Evolutionary conservation across 92 coral and sea anemone species (phyloP).

Genomic region (Actinernus sp.): DNA sequence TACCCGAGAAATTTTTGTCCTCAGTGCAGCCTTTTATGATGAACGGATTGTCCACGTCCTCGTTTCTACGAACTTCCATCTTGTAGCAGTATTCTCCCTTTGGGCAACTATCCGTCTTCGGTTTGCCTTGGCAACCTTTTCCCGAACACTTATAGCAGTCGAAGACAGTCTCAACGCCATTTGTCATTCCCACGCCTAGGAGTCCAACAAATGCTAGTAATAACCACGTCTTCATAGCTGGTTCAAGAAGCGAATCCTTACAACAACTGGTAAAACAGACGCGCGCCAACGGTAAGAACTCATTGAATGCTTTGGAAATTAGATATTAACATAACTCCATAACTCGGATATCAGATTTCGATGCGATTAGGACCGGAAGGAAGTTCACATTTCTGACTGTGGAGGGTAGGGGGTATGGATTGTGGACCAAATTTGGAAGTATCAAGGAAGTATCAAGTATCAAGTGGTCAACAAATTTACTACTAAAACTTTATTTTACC

Average conservation of each 20-base stretch:
- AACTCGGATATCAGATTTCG: too few relatives aligned
- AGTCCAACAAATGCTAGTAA: conserved; percentile 1
- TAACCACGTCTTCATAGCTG: conserved; percentile 5
- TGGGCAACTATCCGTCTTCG: conserved; percentile 13
- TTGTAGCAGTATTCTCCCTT: conserved; percentile 25
- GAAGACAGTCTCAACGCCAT: conserved; percentile 12
- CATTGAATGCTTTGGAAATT: too few relatives aligned
- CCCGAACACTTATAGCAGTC: conserved; percentile 35
- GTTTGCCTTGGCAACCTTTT: conserved; percentile 5
- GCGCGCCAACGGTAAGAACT: too few relatives aligned
- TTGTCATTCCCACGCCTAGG: neutral
- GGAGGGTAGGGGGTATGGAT: too few relatives aligned
- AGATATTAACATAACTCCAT: too few relatives aligned
- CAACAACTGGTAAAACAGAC: too few relatives aligned
- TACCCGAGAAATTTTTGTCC: conserved; percentile 53
- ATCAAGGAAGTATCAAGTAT: too few relatives aligned
- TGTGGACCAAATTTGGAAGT: too few relatives aligned
- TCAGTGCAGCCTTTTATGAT: conserved; percentile 70
- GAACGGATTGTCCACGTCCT: conserved; percentile 36
- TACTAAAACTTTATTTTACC: too few relatives aligned
- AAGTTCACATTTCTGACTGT: too few relatives aligned
- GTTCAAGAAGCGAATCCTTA: neutral
- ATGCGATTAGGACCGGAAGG: too few relatives aligned
- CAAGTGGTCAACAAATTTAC: too few relatives aligned
- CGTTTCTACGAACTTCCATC: conserved; percentile 29